A percentile compares a stretch with the other conserved stretches of the same genome.
These are phyloP conservation scores for Pantherophis alleghaniensis DNA, from an alignment of 2,797 vertebrate genomes.

Conservation along the genomic window DNA sequence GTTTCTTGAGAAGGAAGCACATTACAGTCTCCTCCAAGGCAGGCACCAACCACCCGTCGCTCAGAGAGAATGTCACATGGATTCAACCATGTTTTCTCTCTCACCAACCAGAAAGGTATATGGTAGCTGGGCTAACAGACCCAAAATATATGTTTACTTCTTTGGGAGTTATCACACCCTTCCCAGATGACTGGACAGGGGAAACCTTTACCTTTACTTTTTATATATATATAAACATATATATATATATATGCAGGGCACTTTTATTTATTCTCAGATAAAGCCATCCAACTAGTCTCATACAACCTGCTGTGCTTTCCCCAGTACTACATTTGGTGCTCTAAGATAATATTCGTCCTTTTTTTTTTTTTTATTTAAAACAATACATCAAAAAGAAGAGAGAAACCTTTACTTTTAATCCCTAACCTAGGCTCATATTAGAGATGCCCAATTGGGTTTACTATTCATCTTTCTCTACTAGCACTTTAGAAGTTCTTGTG, in stretches of 20 bases:
- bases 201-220: too few relatives aligned
- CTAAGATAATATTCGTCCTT: too few relatives aligned
- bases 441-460: not conserved
- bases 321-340: too few relatives aligned
- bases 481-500: not conserved
- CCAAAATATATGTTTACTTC: not conserved
- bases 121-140: not conserved
- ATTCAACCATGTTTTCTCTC: not conserved
- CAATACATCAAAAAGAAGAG: too few relatives aligned
- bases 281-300: too few relatives aligned
- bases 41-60: not conserved
- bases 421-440: not conserved
- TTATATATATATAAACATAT: too few relatives aligned
- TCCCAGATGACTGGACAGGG: not conserved
- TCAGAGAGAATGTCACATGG: not conserved
- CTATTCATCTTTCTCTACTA: not conserved
- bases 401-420: too few relatives aligned
- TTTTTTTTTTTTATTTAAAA: too few relatives aligned
- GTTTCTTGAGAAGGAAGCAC: not conserved
- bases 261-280: too few relatives aligned
- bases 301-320: too few relatives aligned
- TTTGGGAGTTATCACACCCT: not conserved
- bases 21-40: not conserved
- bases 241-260: too few relatives aligned
- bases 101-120: not conserved